Conservation (phyloP, 2,113 vertebrate genomes). For the Thunnus maccoyii region DNA sequence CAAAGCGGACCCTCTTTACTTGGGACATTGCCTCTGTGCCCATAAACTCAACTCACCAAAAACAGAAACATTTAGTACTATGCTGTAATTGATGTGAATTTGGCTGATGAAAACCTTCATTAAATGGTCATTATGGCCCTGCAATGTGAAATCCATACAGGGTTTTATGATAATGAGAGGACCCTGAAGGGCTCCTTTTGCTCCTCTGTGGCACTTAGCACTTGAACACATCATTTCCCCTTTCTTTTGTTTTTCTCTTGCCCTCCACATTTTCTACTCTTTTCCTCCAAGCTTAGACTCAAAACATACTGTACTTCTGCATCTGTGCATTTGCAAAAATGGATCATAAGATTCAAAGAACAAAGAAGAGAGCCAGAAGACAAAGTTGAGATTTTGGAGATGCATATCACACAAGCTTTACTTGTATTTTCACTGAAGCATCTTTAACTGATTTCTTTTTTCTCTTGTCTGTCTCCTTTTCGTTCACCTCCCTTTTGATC, state of each 20-base stretch:
- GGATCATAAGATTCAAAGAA: background rate
- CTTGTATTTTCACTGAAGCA: background rate
- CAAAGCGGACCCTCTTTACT: background rate
- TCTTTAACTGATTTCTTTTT: background rate
- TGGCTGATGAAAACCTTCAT: slow-evolving; percentile 57
- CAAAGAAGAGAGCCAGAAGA: background rate
- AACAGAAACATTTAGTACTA: slow-evolving; percentile 23
- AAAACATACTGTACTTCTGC: background rate
- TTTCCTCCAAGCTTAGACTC: background rate
- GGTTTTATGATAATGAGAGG: slow-evolving; percentile 25
- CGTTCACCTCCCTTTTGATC: background rate
- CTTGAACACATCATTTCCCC: background rate
- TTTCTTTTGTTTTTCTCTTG: background rate
- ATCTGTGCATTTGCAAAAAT: slow-evolving; percentile 1
- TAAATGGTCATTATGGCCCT: slow-evolving; percentile 41
- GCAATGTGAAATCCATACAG: slow-evolving; percentile 51
- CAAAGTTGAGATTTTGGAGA: background rate
- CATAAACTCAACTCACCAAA: background rate
- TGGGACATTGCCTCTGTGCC: background rate
- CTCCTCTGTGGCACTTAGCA: background rate
- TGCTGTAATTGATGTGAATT: slow-evolving; percentile 34
- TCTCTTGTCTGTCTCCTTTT: background rate
- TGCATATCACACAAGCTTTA: background rate
- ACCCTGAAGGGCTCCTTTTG: slow-evolving; percentile 20
- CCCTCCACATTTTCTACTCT: background rate